Evolutionary conservation across 2,888 invertebrate genomes (phyloP), one percentile per base, ranked within the genome.

Genomic region (Cotesia congregata): DNA sequence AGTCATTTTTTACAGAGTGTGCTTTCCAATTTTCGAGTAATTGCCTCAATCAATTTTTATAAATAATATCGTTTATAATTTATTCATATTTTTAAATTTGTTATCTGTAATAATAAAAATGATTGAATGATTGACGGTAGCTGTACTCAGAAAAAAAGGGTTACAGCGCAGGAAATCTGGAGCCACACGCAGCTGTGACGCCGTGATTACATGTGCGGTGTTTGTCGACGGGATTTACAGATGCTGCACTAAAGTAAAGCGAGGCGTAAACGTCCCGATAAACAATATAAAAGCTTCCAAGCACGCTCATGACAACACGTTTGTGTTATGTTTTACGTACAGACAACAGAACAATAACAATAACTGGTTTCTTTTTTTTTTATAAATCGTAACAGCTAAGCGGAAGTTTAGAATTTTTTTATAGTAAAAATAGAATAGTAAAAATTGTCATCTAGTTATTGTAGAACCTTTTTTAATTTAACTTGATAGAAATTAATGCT

Each of bases 41-140:
- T 87, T 87, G 87, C 86, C 86, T 85, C 86, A 87, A 88, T 88
- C 88, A 88, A 88, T 88, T 88, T 87, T 17, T 64, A 1, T 64
- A 15, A 0, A 64, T 15, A 20, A 15, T 20, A 64, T 67, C 39
- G 9, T 5, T 4, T 15, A 71, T 67, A 38, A 67, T 30, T 67
- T 0, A 30, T 7, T 68, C 6, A 41, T 41, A 41, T 15, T 15
- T 68, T 20, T 7, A 30, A 64, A 64, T 64, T 64, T 64, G 9
- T 30, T 30, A 30, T 30, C 30, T 30, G 30, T n/a, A 67, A 40
- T 15, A 59, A 67, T 12, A 60, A 15, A 70, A 65, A 39, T 39
- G 61, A 12, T 67, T 20, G 6, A 65, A 50, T 41, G 70, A 72
- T 74, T 74, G 40, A 17, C 60, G 60, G 50, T 50, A 50, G 3